A percentile compares a stretch with the other conserved stretches of the same genome.
phyloP scores from a whole-genome alignment of 2,113 vertebrate genomes.

The Silurus asotus region DNA sequence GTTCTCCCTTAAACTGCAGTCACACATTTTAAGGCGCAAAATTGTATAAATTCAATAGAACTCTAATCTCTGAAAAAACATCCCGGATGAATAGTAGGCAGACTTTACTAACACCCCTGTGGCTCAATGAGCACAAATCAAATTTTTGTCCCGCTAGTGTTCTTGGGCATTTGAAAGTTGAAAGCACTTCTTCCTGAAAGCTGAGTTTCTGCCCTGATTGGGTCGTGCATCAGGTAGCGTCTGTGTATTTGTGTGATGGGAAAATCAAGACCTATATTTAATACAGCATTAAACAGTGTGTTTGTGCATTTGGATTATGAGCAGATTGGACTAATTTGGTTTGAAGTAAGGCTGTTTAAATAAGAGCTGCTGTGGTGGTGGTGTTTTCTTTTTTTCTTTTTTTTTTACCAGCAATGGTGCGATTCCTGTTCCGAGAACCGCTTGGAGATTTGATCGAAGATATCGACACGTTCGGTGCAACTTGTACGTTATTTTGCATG shows the following conservation, averaged over 20 bases:
- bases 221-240: neutral
- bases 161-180: no score
- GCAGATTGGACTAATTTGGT: neutral
- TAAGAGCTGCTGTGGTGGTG: neutral
- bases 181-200: neutral
- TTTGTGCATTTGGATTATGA: neutral
- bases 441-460: neutral
- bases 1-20: no score
- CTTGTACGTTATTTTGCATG: conserved; percentile 12
- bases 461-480: neutral
- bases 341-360: neutral
- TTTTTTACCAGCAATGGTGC: neutral
- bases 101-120: no score
- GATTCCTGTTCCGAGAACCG: neutral
- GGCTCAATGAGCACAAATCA: no score
- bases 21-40: no score
- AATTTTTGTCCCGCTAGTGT: no score
- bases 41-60: no score
- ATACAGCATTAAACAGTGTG: neutral
- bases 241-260: neutral
- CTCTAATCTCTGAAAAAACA: no score
- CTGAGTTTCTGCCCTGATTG: neutral
- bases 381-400: neutral
- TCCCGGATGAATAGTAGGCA: no score
- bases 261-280: neutral